These are phyloP conservation scores for Prietella phreatophila DNA, from an alignment of 2,113 vertebrate species.

Conservation along the genomic window DNA sequence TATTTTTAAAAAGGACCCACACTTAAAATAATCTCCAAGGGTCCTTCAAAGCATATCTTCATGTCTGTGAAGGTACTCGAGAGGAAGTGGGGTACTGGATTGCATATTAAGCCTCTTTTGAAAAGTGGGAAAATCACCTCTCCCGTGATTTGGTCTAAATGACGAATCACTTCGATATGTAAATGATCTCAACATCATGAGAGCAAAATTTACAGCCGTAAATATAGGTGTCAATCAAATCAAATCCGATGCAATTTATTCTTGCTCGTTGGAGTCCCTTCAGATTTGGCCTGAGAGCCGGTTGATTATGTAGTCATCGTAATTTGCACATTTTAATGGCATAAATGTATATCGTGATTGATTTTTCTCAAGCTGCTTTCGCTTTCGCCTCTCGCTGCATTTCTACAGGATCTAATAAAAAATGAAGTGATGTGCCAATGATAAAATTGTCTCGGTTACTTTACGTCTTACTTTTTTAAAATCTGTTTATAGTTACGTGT, in stretches of 20 bases:
- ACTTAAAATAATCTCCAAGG: slow-evolving; percentile 15
- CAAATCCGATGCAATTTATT: background rate
- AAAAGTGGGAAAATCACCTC: background rate
- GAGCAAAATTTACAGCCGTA: background rate
- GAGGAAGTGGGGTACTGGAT: background rate
- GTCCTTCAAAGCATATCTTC: slow-evolving; percentile 32
- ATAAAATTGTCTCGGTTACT: background rate
- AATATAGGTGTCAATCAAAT: background rate
- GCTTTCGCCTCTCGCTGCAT: background rate
- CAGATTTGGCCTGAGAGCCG: background rate
- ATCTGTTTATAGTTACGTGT: too few species aligned
- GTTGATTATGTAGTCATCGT: background rate
- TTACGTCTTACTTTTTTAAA: too few species aligned
- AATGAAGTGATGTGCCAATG: background rate
- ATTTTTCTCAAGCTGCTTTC: background rate
- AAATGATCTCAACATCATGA: background rate
- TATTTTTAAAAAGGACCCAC: background rate
- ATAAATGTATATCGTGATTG: background rate
- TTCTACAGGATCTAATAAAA: background rate
- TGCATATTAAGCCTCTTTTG: background rate
- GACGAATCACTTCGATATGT: background rate
- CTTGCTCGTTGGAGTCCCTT: background rate
- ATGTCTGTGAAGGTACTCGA: slow-evolving; percentile 4
- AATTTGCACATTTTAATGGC: background rate
- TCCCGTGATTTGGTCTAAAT: background rate